Percentiles rank a stretch among this genome's conserved stretches.
These are phyloP conservation scores for Rhadina sibilatrix DNA, from an alignment of 2,113 vertebrate genomes.

Conservation along the genomic window DNA sequence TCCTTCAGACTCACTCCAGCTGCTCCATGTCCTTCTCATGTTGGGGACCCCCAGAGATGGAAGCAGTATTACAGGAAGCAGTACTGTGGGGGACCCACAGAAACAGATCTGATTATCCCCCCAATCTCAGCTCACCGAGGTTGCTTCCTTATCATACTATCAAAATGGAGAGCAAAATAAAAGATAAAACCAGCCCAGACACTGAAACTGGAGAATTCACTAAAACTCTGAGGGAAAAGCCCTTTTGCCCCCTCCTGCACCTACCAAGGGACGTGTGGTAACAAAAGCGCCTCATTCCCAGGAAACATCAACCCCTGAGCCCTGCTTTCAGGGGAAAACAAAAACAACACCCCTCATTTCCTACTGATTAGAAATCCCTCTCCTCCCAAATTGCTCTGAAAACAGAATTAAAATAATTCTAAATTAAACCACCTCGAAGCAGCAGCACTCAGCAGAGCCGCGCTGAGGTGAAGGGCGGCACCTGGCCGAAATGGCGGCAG, in stretches of 20 bases:
- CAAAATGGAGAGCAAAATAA: not conserved
- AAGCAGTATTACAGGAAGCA: not conserved
- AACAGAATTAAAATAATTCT: not conserved
- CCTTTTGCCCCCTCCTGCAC: not conserved
- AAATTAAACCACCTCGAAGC: not conserved
- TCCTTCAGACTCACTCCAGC: not conserved
- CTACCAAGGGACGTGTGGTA: rapidly evolving
- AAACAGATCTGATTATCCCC: not conserved
- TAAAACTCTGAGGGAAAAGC: not conserved
- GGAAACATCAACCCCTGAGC: not conserved
- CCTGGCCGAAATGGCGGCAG: not conserved
- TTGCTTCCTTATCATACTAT: not conserved
- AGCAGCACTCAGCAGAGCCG: not conserved
- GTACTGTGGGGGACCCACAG: no score
- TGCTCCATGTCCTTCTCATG: not conserved
- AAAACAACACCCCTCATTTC: rapidly evolving
- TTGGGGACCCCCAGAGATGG: not conserved
- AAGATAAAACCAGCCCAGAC: not conserved
- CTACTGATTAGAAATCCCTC: not conserved
- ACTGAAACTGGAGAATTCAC: not conserved
- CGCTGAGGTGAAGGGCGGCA: not conserved
- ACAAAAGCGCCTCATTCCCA: not conserved
- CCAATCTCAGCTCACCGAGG: not conserved
- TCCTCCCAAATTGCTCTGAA: not conserved
- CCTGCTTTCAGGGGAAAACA: not conserved